Evolutionary conservation across 2,888 invertebrate genomes (phyloP).

Genomic region (Acanthosepion pharaonis): DNA sequence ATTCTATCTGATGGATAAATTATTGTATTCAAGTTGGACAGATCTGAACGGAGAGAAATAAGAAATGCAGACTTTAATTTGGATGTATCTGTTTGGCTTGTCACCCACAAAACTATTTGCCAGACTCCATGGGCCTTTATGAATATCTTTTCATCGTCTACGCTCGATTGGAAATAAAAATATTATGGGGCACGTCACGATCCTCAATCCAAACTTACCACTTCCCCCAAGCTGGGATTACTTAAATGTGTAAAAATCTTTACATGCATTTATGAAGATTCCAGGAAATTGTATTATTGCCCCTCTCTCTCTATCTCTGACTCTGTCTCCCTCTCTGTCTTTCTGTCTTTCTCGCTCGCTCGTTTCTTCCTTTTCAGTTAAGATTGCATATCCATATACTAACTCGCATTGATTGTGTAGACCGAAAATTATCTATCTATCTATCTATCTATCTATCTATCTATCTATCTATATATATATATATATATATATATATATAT

Average conservation of each 20-base stretch:
- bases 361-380: background rate
- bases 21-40: background rate
- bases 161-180: constrained; percentile 1
- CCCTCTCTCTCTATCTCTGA: too few relatives aligned
- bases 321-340: background rate
- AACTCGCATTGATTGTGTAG: background rate
- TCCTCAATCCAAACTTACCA: background rate
- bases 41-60: background rate
- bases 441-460: background rate
- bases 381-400: too few relatives aligned
- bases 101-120: background rate
- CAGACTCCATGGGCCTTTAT: background rate
- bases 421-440: background rate
- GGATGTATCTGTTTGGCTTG: background rate
- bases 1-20: too few relatives aligned
- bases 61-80: background rate
- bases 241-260: too few relatives aligned
- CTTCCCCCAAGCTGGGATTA: too few relatives aligned
- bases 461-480: background rate
- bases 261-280: too few relatives aligned
- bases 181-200: background rate
- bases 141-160: background rate
- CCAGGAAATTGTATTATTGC: too few relatives aligned
- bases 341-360: background rate
- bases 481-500: background rate